A percentile compares a stretch with the other conserved stretches of the same genome.
Conservation (phyloP, 35 echinoderm and acorn worm genomes). For the Hemicentrotus pulcherrimus region DNA sequence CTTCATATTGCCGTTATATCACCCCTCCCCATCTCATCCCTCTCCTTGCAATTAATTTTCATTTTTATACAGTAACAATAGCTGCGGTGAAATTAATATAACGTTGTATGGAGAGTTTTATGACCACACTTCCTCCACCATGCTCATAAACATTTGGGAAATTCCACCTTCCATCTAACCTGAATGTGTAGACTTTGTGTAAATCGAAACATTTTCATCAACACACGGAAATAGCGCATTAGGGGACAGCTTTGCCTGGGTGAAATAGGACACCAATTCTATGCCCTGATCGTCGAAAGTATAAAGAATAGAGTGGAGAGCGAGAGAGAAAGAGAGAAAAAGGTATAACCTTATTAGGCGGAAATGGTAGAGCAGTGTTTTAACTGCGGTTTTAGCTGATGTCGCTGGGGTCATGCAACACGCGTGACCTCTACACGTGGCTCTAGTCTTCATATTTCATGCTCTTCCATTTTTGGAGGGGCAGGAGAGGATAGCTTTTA, state of each 20-base stretch:
- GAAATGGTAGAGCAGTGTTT: constrained; percentile 10
- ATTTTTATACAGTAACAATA: neutral
- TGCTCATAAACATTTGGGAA: neutral
- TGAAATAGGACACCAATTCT: constrained; percentile 42
- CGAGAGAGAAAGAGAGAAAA: neutral
- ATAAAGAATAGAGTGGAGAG: neutral
- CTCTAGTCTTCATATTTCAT: constrained; percentile 18
- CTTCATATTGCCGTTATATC: neutral
- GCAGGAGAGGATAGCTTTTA: neutral
- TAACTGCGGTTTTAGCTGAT: constrained; percentile 15
- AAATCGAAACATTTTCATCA: neutral
- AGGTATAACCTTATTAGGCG: constrained; percentile 17
- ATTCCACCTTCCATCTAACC: neutral
- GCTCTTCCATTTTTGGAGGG: neutral
- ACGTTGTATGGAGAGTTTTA: neutral
- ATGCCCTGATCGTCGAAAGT: neutral
- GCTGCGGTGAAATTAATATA: neutral
- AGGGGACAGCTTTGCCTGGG: constrained; percentile 4
- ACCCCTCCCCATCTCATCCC: neutral
- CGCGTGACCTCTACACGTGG: constrained; percentile 16
- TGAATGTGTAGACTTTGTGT: neutral
- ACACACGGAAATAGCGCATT: constrained; percentile 32
- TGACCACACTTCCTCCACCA: neutral
- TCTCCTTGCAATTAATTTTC: neutral
- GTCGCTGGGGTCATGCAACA: constrained; percentile 41